Base-by-base conservation (phyloP, 2,797 vertebrate genomes). In the Rhadinocentrus ornatus region DNA sequence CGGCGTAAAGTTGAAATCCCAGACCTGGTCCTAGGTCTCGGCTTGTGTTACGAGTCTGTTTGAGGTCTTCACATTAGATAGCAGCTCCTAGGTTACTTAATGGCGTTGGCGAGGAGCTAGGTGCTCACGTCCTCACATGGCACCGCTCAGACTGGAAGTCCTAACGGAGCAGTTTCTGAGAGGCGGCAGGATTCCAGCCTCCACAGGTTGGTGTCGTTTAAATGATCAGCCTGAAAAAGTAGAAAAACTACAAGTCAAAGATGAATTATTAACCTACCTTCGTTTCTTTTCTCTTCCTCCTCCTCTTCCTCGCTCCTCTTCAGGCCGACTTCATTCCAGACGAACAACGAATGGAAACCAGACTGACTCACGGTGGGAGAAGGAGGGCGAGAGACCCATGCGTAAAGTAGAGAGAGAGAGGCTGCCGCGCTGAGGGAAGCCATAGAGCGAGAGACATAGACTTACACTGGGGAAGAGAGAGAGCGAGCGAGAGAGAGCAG, bases 271-370 rank as follows among this genome's bases (percentile, higher is more conserved):
- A 55, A n/a, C 50, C 32, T 3, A 34, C 32, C 32, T 34, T 34
- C 27, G 2, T 29, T 4, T 29, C 27, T 29, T 29, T 29, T 29
- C 27, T 29, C 27, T 29, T 29, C 27, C 27, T 29, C 27, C 27
- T 29, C 27, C 22, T 32, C 37, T 35, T 35, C 34, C 34, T 35
- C 8, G 34, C 41, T 54, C 58, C 57, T 76, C 32, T 50, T 48
- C 61, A 59, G 61, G 70, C 34, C 10, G 9, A 57, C 46, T 27
- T 59, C 15, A 81, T 86, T 82, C 80, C 82, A 73, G 66, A 77
- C 69, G 0, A 29, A 64, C 29, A n/a, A 72, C 69, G 76, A 81
- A 75, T 84, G 83, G 81, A 87, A 87, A 83, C 73, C 75, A 69
- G 69, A 71, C 75, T 70, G 68, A 80, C 24, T 72, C 77, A 73